These are phyloP conservation scores for Prionace glauca DNA, from an alignment of 2,797 vertebrate species.

Conservation along the genomic window DNA sequence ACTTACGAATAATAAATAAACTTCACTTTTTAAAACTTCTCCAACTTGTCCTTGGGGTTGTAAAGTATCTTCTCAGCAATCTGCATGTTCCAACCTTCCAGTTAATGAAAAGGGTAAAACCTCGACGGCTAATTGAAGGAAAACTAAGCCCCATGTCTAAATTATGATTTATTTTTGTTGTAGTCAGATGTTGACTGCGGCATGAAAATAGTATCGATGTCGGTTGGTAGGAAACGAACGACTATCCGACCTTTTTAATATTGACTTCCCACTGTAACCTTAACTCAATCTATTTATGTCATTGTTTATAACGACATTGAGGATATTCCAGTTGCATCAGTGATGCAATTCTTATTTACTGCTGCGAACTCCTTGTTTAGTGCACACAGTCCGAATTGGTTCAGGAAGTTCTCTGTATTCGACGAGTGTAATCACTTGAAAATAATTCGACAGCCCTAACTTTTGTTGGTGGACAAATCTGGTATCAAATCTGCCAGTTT, in stretches of 20 bases:
- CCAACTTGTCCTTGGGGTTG: too few species aligned
- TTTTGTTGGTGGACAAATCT: background rate
- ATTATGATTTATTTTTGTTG: background rate
- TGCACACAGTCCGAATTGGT: background rate
- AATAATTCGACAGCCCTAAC: background rate
- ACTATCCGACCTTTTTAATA: background rate
- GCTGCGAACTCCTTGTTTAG: background rate
- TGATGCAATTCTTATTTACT: background rate
- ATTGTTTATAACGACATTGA: background rate
- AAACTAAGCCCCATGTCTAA: background rate
- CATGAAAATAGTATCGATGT: background rate
- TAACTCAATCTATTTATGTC: background rate
- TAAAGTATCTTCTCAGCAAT: background rate
- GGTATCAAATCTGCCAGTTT: background rate
- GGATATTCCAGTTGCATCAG: background rate
- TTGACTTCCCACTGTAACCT: background rate
- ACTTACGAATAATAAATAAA: too few species aligned
- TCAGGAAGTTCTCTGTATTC: background rate
- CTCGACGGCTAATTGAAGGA: background rate
- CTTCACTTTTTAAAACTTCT: too few species aligned
- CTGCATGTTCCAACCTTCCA: background rate
- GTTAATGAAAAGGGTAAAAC: background rate
- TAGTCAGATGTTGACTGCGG: too few species aligned
- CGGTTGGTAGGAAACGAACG: background rate
- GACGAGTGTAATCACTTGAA: background rate